Conservation (phyloP, 2,888 invertebrate species). For the Pseudoips prasinana region DNA sequence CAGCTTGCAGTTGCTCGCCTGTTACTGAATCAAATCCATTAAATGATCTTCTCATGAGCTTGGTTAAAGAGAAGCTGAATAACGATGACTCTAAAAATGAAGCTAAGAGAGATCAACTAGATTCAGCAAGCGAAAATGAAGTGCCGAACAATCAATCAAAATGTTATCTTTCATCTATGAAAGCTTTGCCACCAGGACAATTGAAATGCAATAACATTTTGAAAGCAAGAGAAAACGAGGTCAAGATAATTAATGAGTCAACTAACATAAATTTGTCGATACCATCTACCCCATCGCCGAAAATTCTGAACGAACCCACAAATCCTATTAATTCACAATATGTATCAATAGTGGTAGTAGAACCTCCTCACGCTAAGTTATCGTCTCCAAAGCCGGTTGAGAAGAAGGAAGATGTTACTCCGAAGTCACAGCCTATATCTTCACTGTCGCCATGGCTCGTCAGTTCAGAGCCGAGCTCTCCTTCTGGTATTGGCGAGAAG, state of each 20-base stretch:
- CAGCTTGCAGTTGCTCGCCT: conserved; percentile 73
- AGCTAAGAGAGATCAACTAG: conserved; percentile 78
- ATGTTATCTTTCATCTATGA: conserved; percentile 83
- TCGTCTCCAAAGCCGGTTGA: conserved; percentile 72
- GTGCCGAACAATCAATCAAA: conserved; percentile 87
- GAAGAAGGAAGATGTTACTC: conserved; percentile 75
- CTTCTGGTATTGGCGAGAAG: conserved; percentile 83
- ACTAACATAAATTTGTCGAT: conserved; percentile 68
- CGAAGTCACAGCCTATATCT: conserved; percentile 82
- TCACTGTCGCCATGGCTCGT: conserved; percentile 93
- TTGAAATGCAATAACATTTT: conserved; percentile 95
- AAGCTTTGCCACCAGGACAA: conserved; percentile 93
- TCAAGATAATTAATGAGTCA: conserved; percentile 72
- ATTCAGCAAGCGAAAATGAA: conserved; percentile 74
- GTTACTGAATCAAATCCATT: conserved; percentile 71
- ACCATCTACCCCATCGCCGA: conserved; percentile 74
- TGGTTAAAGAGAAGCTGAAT: conserved; percentile 78
- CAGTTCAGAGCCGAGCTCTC: conserved; percentile 86
- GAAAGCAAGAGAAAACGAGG: conserved; percentile 86
- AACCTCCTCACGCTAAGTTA: conserved; percentile 64
- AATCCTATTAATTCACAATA: conserved; percentile 71
- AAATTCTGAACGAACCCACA: conserved; percentile 78
- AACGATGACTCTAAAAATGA: conserved; percentile 86
- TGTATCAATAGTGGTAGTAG: conserved; percentile 76
- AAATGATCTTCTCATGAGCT: conserved; percentile 75